Evolutionary conservation across 2,888 invertebrate species (phyloP), one percentile per base, ranked within the genome.

Genomic region (Asteroscopus sphinx): DNA sequence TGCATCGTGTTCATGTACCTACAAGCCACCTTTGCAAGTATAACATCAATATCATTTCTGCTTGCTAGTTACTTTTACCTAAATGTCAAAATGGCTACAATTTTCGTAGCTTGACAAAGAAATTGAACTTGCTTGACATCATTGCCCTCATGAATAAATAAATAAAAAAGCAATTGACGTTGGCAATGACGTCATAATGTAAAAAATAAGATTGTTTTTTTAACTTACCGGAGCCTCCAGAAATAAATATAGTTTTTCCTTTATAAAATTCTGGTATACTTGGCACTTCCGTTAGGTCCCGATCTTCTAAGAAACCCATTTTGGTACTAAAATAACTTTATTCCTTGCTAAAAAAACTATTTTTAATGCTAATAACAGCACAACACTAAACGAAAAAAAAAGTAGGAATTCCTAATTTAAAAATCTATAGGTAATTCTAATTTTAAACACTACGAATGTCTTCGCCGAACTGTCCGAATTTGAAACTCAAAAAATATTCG

Each of bases 181-280:
- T n/a, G 32, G 6, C 1, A 6, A 25, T 17, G 26, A 28, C 36
- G 44, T 44, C 26, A 39, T 0, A 1, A 21, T 3, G 25, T 25
- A 25, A 15, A 0, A 30, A n/a, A 12, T n/a, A n/a, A n/a, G n/a
- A 12, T 26, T 17, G 0, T 25, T 17, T 8, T 12, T 6, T 13
- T 5, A 40, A 69, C 82, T 83, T 68, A 94, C 95, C 95, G 25
- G 97, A 97, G 0, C 96, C 97, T 2, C 98, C 98, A 0, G 98
- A 98, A 13, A 98, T 95, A 47, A 98, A 96, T 16, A 98, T 91
- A 26, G 95, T 96, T 70, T 96, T 96, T 21, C 96, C 96, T 25
- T 93, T 92, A 80, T 95, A 98, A 83, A 96, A 97, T 30, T 96
- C 95, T 0, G 95, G 89, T 35, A 97, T 95, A 3, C 88, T 78